phyloP scores from a whole-genome alignment of 2,888 invertebrate species.

The Nymphalis c-album region DNA sequence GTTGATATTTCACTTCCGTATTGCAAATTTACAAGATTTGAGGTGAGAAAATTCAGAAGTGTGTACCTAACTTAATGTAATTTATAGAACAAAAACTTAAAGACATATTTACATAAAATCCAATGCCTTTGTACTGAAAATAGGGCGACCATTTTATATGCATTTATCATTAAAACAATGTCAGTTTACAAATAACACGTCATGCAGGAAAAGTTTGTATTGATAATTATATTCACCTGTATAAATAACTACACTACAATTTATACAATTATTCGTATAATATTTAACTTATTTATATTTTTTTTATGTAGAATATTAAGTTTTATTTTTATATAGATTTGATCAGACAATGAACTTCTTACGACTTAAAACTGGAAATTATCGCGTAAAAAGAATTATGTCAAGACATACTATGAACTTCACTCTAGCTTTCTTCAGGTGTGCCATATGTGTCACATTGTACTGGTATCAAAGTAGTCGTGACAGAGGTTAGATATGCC shows the following conservation, averaged over 20 bases:
- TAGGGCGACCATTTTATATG: constrained; percentile 9
- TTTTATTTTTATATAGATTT: too few relatives aligned
- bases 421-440: too few relatives aligned
- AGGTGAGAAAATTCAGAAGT: background rate
- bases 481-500: too few relatives aligned
- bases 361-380: too few relatives aligned
- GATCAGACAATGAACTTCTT: too few relatives aligned
- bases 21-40: too few relatives aligned
- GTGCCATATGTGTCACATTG: too few relatives aligned
- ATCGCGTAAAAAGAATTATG: too few relatives aligned
- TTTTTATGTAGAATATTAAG: too few relatives aligned
- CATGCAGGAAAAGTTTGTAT: background rate
- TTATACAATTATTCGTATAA: background rate
- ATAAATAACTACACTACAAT: background rate
- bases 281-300: background rate
- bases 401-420: too few relatives aligned
- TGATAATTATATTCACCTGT: constrained; percentile 1
- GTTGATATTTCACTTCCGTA: too few relatives aligned
- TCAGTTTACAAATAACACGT: background rate
- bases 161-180: constrained; percentile 2
- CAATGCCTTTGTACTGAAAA: constrained; percentile 18
- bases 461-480: too few relatives aligned
- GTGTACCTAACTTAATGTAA: background rate
- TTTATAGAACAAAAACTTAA: constrained; percentile 6
- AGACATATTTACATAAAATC: constrained; percentile 1